A percentile compares a stretch with the other conserved stretches of the same genome.
Conservation (phyloP, 2,797 vertebrate species). For the Melanotaenia boesemani region DNA sequence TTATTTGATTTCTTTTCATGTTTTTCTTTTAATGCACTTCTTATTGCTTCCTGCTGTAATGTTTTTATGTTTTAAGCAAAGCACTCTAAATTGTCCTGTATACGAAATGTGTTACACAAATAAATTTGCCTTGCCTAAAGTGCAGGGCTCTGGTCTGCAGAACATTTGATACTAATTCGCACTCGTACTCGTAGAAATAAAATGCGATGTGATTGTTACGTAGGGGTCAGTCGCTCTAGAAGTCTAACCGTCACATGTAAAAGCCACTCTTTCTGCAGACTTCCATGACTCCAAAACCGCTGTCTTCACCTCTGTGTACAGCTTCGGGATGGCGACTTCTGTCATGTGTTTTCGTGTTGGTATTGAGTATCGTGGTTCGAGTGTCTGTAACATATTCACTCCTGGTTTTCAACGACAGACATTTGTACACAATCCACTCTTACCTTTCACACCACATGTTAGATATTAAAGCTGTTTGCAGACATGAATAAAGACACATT, state of each 20-base stretch:
- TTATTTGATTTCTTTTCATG: too few relatives aligned
- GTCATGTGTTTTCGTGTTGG: not conserved
- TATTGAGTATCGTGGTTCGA: not conserved
- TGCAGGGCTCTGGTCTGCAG: not conserved
- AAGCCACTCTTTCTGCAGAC: constrained; percentile 2
- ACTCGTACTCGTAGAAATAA: not conserved
- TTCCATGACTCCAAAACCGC: not conserved
- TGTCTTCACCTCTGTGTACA: not conserved
- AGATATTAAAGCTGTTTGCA: too few relatives aligned
- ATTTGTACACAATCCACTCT: too few relatives aligned
- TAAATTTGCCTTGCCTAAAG: too few relatives aligned
- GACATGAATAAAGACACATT: too few relatives aligned
- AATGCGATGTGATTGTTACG: not conserved
- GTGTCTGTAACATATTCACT: not conserved
- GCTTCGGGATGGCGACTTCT: not conserved
- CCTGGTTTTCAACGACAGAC: too few relatives aligned
- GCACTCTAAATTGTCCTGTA: too few relatives aligned
- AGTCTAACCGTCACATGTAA: constrained; percentile 4
- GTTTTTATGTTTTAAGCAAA: too few relatives aligned
- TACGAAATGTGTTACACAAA: too few relatives aligned
- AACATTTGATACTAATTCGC: not conserved
- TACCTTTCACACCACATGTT: too few relatives aligned
- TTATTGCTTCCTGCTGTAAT: too few relatives aligned
- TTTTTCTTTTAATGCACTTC: too few relatives aligned
- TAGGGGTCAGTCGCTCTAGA: not conserved